Base-by-base conservation (phyloP, 2,888 invertebrate genomes). In the Gnatocerus cornutus region DNA sequence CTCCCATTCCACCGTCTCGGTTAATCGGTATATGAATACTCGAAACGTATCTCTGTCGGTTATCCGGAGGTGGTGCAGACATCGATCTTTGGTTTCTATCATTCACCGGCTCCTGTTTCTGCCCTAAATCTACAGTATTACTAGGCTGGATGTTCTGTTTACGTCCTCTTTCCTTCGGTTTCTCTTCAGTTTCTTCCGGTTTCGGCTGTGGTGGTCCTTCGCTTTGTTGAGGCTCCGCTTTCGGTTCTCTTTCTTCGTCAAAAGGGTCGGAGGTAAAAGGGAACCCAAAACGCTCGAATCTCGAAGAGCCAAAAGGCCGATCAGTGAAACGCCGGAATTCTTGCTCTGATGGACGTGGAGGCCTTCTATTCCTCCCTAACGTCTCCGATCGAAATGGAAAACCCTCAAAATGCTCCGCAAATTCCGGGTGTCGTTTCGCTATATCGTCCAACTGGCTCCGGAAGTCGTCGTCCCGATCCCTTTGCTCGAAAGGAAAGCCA, bases 111-210 rank as follows among this genome's bases (percentile, higher is more conserved):
- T 88, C 88, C 79, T 88, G 89, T 76, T 87, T 87, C 74, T 92
- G 91, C 55, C 93, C 93, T 80, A 94, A 89, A 81, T 94, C 93
- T 70, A 93, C 91, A 14, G 94, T 94, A 80, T 94, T 94, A 73
- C 93, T 89, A 69, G 84, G 84, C 79, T 78, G 85, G 78, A 77
- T 82, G 77, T 75, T 77, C 6, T 75, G 68, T 53, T 74, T 79
- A 41, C 78, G 67, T 76, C 82, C 55, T 77, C 82, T 48, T 81
- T 79, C 61, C 74, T 67, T 81, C 80, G 73, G 80, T 48, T 65
- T 10, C 21, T 21, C 21, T 13, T 58, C 52, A n/a, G n/a, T n/a
- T 12, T 52, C 68, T 56, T 63, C 53, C 63, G 67, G 81, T 16
- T 59, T 29, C 50, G 37, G 84, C 80, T 30, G 30, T 4, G 46